phyloP scores from a whole-genome alignment of 2,888 invertebrate species.

The Nomada hirtipes region DNA sequence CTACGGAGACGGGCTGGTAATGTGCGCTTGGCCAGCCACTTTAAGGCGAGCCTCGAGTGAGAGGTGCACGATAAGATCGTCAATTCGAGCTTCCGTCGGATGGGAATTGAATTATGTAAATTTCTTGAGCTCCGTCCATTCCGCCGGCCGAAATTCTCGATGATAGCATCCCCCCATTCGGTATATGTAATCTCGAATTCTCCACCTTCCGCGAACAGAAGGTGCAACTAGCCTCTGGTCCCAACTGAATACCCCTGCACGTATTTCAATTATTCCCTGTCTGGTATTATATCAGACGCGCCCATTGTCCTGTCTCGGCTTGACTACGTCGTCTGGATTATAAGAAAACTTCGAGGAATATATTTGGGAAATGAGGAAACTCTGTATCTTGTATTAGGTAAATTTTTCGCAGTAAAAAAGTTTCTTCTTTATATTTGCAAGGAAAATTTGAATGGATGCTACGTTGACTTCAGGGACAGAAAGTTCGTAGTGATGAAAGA shows the following conservation, averaged over 20 bases:
- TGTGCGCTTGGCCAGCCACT: slow-evolving; percentile 21
- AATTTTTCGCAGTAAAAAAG: not conserved
- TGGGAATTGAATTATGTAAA: slow-evolving; percentile 72
- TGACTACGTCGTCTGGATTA: not conserved
- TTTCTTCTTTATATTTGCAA: not conserved
- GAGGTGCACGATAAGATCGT: slow-evolving; percentile 63
- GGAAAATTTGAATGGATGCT: too few relatives aligned
- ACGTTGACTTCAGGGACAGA: too few relatives aligned
- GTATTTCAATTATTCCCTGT: slow-evolving; percentile 58
- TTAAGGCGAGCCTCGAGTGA: slow-evolving; percentile 28
- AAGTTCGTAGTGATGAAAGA: too few relatives aligned
- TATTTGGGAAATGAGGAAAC: not conserved
- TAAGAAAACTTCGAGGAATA: not conserved
- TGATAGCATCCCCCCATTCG: slow-evolving; percentile 42
- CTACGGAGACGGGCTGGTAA: slow-evolving; percentile 27
- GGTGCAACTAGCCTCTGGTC: slow-evolving; percentile 36
- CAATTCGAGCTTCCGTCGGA: slow-evolving; percentile 65
- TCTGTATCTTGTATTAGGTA: not conserved
- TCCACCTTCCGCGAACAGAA: slow-evolving; percentile 44
- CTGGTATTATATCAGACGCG: slow-evolving; percentile 41
- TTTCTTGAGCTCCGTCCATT: slow-evolving; percentile 58
- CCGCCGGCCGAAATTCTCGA: slow-evolving; percentile 62
- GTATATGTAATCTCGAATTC: slow-evolving; percentile 48
- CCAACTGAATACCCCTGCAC: slow-evolving; percentile 38
- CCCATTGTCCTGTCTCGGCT: slow-evolving; percentile 5